Evolutionary conservation across 2,797 vertebrate species (phyloP).

Genomic region (Morelia viridis): DNA sequence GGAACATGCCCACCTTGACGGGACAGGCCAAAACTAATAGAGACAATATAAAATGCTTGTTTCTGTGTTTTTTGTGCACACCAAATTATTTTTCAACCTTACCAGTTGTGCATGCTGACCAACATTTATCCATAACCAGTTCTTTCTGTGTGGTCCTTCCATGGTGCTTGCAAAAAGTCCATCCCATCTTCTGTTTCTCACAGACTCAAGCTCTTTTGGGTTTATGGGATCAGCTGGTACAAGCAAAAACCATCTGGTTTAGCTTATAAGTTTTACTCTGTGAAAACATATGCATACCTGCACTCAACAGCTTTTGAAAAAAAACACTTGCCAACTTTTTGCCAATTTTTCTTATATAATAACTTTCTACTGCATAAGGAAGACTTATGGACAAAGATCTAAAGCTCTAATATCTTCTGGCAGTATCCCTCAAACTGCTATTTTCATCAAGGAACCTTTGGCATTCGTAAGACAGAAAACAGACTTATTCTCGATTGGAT

Average conservation of each 20-base stretch:
- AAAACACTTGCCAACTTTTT: background rate
- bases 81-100: background rate
- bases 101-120: background rate
- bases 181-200: background rate
- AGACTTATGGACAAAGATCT: background rate
- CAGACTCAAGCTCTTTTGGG: background rate
- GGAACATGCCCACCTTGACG: background rate
- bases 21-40: background rate
- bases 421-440: background rate
- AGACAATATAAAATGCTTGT: background rate
- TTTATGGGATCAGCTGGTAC: background rate
- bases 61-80: background rate
- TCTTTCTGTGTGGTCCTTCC: constrained; percentile 13
- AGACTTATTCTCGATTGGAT: background rate
- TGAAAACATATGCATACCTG: background rate
- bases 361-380: background rate
- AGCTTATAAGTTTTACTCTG: constrained; percentile 3
- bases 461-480: background rate
- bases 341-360: background rate
- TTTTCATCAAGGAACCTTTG: background rate
- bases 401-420: background rate
- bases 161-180: background rate
- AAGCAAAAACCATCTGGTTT: constrained; percentile 20
- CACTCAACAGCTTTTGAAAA: background rate
- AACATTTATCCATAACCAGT: background rate